Conservation (phyloP, 2,888 invertebrate species). For the Drosophila meridionalis region DNA sequence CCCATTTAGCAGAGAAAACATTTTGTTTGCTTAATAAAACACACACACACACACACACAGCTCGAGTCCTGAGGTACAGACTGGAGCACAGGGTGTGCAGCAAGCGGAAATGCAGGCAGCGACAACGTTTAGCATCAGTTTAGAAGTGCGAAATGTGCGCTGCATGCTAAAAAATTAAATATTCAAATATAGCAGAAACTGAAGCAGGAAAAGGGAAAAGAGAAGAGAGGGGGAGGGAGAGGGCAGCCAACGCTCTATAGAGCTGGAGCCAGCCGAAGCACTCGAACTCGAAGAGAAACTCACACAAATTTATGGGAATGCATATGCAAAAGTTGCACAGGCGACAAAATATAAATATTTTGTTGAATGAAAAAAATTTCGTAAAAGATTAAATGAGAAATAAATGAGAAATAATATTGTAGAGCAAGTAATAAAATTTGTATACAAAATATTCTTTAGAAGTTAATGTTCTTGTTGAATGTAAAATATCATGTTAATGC, state of each 20-base stretch:
- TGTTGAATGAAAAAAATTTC: not conserved
- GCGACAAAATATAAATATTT: conserved; percentile 46
- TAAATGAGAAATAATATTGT: not conserved
- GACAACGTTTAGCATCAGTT: conserved; percentile 66
- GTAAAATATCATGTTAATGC: not conserved
- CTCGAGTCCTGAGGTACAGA: conserved; percentile 1
- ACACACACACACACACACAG: not conserved
- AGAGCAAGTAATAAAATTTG: not conserved
- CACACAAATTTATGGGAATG: conserved; percentile 36
- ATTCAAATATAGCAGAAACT: conserved; percentile 62
- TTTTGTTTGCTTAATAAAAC: conserved; percentile 68
- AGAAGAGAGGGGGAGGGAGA: not conserved
- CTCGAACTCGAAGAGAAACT: conserved; percentile 60
- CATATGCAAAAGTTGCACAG: conserved; percentile 44
- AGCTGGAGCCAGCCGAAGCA: conserved; percentile 33
- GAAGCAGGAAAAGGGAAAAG: not conserved
- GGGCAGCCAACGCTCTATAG: not conserved
- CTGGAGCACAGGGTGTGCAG: not conserved
- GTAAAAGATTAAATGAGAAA: too few relatives aligned
- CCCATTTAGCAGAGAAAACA: conserved; percentile 63
- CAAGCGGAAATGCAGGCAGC: conserved; percentile 21
- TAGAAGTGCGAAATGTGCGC: conserved; percentile 73
- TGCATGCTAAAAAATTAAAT: conserved; percentile 77
- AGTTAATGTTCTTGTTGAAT: not conserved
- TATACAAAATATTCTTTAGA: not conserved